These are phyloP conservation scores for Zophobas morio DNA, from an alignment of 1,140 invertebrate species.

Conservation along the genomic window DNA sequence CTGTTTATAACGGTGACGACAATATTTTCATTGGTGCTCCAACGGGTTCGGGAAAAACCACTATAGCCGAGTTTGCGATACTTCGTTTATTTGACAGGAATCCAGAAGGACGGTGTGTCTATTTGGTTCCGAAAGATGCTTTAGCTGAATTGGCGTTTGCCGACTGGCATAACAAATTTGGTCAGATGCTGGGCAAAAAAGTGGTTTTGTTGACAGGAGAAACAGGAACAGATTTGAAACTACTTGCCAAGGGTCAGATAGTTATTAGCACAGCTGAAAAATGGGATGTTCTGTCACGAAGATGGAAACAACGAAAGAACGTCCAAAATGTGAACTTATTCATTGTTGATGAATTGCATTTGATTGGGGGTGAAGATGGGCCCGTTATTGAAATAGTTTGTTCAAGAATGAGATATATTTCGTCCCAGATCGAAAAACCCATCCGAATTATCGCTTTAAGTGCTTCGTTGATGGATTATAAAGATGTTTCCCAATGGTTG, in stretches of 20 bases:
- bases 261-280: constrained; percentile 98
- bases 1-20: constrained; percentile 98
- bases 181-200: constrained; percentile 84
- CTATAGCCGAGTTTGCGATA: constrained; percentile 97
- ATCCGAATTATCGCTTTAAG: constrained; percentile 97
- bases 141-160: constrained; percentile 92
- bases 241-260: constrained; percentile 93
- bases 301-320: constrained; percentile 99
- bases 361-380: constrained; percentile 90
- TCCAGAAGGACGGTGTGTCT: constrained; percentile 86
- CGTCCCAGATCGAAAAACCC: constrained; percentile 93
- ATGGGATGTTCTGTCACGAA: constrained; percentile 97
- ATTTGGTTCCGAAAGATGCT: constrained; percentile 93
- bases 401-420: constrained; percentile 97
- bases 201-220: constrained; percentile 97
- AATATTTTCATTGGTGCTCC: constrained; percentile 99
- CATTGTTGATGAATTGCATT: constrained; percentile 97
- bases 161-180: constrained; percentile 95
- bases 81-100: constrained; percentile 88
- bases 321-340: constrained; percentile 98
- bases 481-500: constrained; percentile 97
- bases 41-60: constrained; percentile 96
- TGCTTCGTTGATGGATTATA: constrained; percentile 94
- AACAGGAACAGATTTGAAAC: constrained; percentile 96
- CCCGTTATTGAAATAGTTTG: constrained; percentile 98